These are phyloP conservation scores for Cyanistes caeruleus DNA, from an alignment of 2,113 vertebrate genomes.

Conservation along the genomic window DNA sequence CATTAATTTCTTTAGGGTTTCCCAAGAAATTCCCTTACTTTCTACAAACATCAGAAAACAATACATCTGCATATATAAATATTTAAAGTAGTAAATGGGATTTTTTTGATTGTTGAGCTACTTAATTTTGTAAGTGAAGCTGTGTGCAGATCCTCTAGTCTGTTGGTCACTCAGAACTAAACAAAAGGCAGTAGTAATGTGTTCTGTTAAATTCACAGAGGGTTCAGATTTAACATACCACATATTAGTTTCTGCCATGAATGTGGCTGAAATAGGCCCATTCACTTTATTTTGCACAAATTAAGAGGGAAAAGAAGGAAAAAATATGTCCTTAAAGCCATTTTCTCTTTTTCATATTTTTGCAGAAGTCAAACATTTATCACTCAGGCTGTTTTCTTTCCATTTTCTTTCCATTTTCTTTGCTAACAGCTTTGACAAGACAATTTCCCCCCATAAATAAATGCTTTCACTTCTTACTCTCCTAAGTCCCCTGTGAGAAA, in stretches of 20 bases:
- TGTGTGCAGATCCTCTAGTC: background rate
- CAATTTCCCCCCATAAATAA: background rate
- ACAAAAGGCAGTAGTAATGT: background rate
- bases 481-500: background rate
- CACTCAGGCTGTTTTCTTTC: background rate
- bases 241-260: background rate
- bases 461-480: background rate
- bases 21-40: background rate
- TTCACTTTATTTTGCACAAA: background rate
- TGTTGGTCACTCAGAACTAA: background rate
- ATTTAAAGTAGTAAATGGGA: background rate
- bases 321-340: background rate
- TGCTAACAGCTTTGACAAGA: slow-evolving; percentile 1
- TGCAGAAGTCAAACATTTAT: background rate
- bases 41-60: background rate
- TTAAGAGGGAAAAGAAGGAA: background rate
- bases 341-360: background rate
- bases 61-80: background rate
- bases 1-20: background rate
- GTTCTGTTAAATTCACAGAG: background rate
- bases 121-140: background rate
- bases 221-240: background rate
- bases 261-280: background rate
- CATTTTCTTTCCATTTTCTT: background rate
- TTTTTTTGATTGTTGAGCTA: background rate